phyloP scores from a whole-genome alignment of 2,888 invertebrate genomes.

The Meteorus cinctellus region DNA sequence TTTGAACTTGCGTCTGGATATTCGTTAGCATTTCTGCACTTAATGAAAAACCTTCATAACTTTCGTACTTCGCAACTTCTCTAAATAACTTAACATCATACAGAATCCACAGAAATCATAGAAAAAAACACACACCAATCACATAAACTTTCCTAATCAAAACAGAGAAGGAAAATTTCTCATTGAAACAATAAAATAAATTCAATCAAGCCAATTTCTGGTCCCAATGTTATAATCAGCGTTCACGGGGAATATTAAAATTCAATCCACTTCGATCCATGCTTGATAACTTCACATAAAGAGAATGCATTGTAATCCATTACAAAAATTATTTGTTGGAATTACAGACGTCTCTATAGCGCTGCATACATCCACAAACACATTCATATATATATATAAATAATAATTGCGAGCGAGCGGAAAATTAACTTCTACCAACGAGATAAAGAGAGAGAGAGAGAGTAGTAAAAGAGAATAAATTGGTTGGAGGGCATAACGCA shows the following conservation, averaged over 20 bases:
- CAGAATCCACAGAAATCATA: background rate
- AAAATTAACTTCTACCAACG: slow-evolving; percentile 41
- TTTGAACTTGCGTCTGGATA: too few relatives aligned
- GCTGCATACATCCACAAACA: background rate
- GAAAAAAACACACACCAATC: too few relatives aligned
- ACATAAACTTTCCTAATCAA: too few relatives aligned
- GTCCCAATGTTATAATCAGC: too few relatives aligned
- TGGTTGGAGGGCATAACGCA: background rate
- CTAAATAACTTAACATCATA: background rate
- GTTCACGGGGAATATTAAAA: too few relatives aligned
- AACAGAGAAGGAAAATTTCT: too few relatives aligned
- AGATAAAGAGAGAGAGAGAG: background rate
- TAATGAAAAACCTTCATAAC: too few relatives aligned
- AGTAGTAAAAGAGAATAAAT: slow-evolving; percentile 1
- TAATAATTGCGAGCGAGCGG: slow-evolving; percentile 9
- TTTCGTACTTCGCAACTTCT: too few relatives aligned
- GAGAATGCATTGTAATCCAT: slow-evolving; percentile 4
- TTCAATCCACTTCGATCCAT: background rate
- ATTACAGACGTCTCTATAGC: background rate
- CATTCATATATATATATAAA: background rate
- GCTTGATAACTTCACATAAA: slow-evolving; percentile 3
- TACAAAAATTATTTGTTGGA: background rate
- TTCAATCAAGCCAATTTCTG: too few relatives aligned
- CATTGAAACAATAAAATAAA: too few relatives aligned
- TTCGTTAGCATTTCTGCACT: too few relatives aligned